Evolutionary conservation across 1,140 invertebrate genomes (phyloP), one percentile per base, ranked within the genome.

Genomic region (Drosophila equinoxialis): DNA sequence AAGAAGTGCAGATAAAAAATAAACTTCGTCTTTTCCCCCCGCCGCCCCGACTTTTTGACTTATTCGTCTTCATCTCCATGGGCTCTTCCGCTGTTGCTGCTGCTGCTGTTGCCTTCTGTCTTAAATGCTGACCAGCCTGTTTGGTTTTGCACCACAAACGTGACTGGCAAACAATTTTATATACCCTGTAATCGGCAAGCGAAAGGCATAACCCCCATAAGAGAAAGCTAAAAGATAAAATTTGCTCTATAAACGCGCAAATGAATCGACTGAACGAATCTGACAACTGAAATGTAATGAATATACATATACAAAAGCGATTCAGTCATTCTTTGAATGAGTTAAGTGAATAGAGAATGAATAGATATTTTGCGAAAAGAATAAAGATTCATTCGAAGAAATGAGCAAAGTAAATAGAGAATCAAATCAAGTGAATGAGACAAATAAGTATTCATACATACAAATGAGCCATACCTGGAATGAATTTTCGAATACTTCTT

Each of bases 131-230:
- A 51, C 45, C 45, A 51, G 45, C 45, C 65, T 58, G 35, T 62
- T 39, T 62, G 59, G 54, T 62, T 68, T 74, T 83, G 81, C 80
- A 84, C 57, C 80, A 84, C 74, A 84, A 81, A 84, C 81, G 81
- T 84, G 81, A 84, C 81, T 85, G 74, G 81, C 81, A 81, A 77
- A 85, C 81, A 84, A 77, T 85, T 84, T 84, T 85, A 65, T 57
- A 71, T 51, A 51, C 45, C 45, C 45, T 23, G 17, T 11, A 51
- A 51, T 23, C 5, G 20, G 8, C 3, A 4, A 51, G 17, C 7
- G 1, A 51, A 51, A 11, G 45, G 45, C 20, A 51, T 20, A 51
- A 11, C 3, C 14, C n/a, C 0, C 14, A 4, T 7, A 45, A 0
- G 14, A 1, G 45, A 20, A 17, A 14, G 1, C 11, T 13, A 45